Percentiles rank a stretch among this genome's conserved stretches.
Evolutionary conservation across 64 coral and sea anemone species (phyloP).

Genomic region (Stichodactyla helianthus): DNA sequence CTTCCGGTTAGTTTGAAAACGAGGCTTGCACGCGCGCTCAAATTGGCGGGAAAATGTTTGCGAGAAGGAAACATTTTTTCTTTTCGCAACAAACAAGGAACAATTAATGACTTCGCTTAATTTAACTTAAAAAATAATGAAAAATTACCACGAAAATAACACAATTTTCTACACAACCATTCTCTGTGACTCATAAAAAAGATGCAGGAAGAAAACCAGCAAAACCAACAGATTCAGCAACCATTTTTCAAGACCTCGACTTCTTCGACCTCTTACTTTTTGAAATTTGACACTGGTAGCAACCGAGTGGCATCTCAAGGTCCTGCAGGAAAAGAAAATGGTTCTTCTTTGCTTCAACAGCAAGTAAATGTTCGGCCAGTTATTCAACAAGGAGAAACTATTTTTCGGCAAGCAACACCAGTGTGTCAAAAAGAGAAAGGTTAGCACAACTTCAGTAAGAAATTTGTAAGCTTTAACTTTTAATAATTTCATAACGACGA

Average conservation of each 20-base stretch:
- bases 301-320: constrained; percentile 36
- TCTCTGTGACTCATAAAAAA: background rate
- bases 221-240: constrained; percentile 73
- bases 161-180: background rate
- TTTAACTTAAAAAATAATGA: background rate
- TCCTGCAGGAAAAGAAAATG: constrained; percentile 39
- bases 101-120: background rate
- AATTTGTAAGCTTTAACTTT: no score
- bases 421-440: constrained; percentile 76
- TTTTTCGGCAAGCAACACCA: constrained; percentile 61
- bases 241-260: constrained; percentile 97
- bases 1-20: constrained; percentile 19
- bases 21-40: constrained; percentile 27
- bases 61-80: background rate
- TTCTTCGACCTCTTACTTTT: constrained; percentile 52
- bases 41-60: constrained; percentile 50
- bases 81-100: background rate
- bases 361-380: constrained; percentile 55
- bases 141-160: background rate
- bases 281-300: constrained; percentile 52
- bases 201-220: constrained; percentile 58
- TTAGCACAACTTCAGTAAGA: background rate
- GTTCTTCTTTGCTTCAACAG: constrained; percentile 44
- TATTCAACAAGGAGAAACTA: constrained; percentile 48
- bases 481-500: no score